Evolutionary conservation across 2,888 invertebrate genomes (phyloP).

Genomic region (Oligia latruncula): DNA sequence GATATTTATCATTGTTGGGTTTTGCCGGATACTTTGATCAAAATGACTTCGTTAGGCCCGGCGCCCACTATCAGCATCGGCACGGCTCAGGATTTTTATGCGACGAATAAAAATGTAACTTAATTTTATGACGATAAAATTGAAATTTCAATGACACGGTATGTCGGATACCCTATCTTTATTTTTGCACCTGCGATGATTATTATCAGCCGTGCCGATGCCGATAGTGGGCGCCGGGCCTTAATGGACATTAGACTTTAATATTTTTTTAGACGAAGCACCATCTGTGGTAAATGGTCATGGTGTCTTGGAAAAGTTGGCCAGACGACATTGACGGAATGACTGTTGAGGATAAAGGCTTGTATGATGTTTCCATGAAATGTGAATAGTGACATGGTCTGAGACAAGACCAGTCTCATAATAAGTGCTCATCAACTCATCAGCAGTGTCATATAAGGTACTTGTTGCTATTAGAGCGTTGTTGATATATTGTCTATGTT

Average conservation of each 20-base stretch:
- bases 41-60: not conserved
- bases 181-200: too few species aligned
- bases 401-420: not conserved
- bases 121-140: too few species aligned
- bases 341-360: not conserved
- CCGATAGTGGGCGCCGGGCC: too few species aligned
- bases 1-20: conserved; percentile 5
- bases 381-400: not conserved
- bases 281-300: not conserved
- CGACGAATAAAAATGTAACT: too few species aligned
- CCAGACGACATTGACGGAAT: not conserved
- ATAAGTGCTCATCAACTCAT: not conserved
- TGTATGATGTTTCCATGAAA: not conserved
- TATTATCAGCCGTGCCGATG: too few species aligned
- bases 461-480: not conserved
- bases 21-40: conserved; percentile 1
- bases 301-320: not conserved
- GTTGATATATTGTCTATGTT: not conserved
- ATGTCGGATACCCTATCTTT: too few species aligned
- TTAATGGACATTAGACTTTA: not conserved
- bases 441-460: not conserved
- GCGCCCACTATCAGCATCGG: too few species aligned
- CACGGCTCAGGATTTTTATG: too few species aligned
- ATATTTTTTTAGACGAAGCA: not conserved
- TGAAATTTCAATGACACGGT: too few species aligned